These are phyloP conservation scores for Aphaenogaster floridana DNA, from an alignment of 1,140 invertebrate genomes.

Conservation along the genomic window DNA sequence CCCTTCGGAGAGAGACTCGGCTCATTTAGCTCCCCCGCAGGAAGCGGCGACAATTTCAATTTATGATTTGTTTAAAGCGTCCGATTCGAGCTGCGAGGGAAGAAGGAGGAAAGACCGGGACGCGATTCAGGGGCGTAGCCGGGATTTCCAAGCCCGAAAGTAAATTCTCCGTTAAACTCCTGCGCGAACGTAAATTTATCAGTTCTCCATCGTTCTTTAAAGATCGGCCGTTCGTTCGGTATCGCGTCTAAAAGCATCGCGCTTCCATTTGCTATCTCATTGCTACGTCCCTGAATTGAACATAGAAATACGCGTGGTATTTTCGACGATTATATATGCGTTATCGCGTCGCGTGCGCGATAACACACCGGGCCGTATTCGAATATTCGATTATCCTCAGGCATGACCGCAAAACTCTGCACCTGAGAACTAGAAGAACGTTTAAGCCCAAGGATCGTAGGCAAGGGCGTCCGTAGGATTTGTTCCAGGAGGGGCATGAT, in stretches of 20 bases:
- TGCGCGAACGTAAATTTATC: not conserved
- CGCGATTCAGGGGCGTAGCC: conserved; percentile 23
- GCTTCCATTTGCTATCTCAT: not conserved
- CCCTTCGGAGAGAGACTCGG: conserved; percentile 73
- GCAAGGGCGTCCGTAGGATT: no score
- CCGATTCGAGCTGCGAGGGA: conserved; percentile 53
- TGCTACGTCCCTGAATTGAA: conserved; percentile 2
- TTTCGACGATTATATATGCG: conserved; percentile 18
- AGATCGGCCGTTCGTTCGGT: not conserved
- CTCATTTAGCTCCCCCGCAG: conserved; percentile 80
- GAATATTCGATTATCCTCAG: conserved; percentile 3
- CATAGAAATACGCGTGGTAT: not conserved
- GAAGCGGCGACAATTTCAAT: conserved; percentile 86
- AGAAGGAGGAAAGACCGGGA: conserved; percentile 16
- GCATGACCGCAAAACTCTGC: not conserved
- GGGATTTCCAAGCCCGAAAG: not conserved
- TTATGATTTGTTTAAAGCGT: conserved; percentile 83
- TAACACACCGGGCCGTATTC: not conserved
- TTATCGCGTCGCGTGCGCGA: conserved; percentile 37
- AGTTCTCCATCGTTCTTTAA: not conserved
- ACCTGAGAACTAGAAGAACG: not conserved
- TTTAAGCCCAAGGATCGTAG: not conserved
- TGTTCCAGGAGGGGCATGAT: no score
- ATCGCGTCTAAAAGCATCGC: not conserved
- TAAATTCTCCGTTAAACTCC: not conserved